Base-by-base conservation (phyloP, 2,888 invertebrate species). In the Agonum fuliginosum region DNA sequence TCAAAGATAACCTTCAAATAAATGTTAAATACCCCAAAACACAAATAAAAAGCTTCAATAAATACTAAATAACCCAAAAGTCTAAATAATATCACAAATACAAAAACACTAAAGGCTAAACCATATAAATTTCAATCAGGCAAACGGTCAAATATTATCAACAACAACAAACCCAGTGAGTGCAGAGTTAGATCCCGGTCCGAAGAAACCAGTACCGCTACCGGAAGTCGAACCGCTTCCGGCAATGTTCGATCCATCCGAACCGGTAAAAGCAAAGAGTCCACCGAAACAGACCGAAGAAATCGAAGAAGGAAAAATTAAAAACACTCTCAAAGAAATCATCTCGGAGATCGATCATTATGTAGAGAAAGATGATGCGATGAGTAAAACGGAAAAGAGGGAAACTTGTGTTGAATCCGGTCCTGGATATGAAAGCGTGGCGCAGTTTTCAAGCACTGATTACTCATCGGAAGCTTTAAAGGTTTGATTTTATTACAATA, bases 281-380 rank as follows among this genome's bases (percentile, higher is more conserved):
- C 58, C 46, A 10, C 54, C 62, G 34, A 62, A 46, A 77, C 30
- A 37, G 22, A 48, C 37, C 6, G 48, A 81, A 0, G 87, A 89
- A 84, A 89, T 89, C 75, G 86, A 88, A 81, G 88, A 90, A 82
- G 89, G 88, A 79, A 88, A 86, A 81, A 88, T 90, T 77, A 90
- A 89, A 81, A 89, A 88, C 82, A 88, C 89, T 12, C 84, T 91
- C 73, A 89, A 90, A 80, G 90, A 91, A 82, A 91, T 91, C 71
- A 91, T 91, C 80, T 90, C 89, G 27, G 90, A 91, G 85, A 88
- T 91, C 82, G 91, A 91, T 83, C 87, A 86, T 62, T 90, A 89
- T 80, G 90, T 89, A 24, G 89, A 88, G 80, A 88, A 87, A 54
- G 88, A 89, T 80, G 82, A 80, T 20, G 84, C 84, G 69, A 70